Evolutionary conservation across 2,797 vertebrate species (phyloP).

Genomic region (Acanthornis magna): DNA sequence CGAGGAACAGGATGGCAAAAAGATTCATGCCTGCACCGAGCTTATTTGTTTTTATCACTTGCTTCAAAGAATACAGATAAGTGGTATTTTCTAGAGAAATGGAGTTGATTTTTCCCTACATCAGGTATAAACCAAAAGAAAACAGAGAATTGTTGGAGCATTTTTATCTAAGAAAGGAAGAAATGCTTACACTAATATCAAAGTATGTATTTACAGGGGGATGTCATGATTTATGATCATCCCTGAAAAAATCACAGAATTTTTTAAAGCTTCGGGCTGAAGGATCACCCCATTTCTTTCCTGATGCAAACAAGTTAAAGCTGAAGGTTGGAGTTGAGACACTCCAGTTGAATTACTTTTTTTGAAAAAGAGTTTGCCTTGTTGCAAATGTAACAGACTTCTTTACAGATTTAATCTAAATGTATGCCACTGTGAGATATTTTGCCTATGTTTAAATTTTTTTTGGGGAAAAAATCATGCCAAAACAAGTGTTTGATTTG

Average conservation of each 20-base stretch:
- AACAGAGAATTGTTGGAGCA: not conserved
- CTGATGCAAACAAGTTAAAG: not conserved
- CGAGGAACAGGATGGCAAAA: not conserved
- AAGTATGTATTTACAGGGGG: not conserved
- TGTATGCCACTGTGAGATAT: not conserved
- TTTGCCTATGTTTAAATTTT: not conserved
- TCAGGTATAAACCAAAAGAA: not conserved
- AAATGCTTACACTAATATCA: not conserved
- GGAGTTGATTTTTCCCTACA: not conserved
- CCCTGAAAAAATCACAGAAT: not conserved
- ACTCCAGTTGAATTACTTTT: not conserved
- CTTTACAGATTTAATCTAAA: not conserved
- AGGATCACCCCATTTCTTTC: not conserved
- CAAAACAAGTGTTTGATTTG: not conserved
- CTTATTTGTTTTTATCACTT: not conserved
- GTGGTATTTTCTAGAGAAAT: not conserved
- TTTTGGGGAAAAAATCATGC: accelerated
- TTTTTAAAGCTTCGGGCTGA: not conserved
- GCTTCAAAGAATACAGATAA: not conserved
- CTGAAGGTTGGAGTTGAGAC: not conserved
- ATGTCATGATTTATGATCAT: not conserved
- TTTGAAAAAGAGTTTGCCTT: not conserved
- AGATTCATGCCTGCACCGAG: not conserved
- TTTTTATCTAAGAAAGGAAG: not conserved
- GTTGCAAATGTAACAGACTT: not conserved